Evolutionary conservation across 2,888 invertebrate species (phyloP).

Genomic region (Nomada fucata): DNA sequence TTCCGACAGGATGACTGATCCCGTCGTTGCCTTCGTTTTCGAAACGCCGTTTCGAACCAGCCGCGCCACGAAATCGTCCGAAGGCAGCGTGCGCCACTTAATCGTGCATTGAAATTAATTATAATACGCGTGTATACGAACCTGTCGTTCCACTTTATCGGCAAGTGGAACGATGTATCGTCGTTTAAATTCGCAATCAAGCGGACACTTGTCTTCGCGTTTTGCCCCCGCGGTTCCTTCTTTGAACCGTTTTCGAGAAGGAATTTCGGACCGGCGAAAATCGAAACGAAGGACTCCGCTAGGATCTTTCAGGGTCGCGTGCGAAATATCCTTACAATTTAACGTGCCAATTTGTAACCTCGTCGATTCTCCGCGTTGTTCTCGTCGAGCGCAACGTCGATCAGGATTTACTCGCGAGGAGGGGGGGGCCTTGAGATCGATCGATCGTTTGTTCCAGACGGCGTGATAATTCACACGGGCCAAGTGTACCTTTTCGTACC

Average conservation of each 20-base stretch:
- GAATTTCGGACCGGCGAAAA: background rate
- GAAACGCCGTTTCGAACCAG: background rate
- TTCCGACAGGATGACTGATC: background rate
- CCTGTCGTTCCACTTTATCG: too few relatives aligned
- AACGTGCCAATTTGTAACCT: constrained; percentile 63
- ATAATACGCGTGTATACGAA: too few relatives aligned
- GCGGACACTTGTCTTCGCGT: too few relatives aligned
- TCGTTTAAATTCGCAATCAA: too few relatives aligned
- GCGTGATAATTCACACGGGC: constrained; percentile 40
- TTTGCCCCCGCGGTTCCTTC: too few relatives aligned
- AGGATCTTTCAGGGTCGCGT: constrained; percentile 26
- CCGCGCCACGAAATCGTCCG: background rate
- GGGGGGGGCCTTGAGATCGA: constrained; percentile 46
- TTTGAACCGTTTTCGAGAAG: too few relatives aligned
- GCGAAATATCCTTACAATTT: constrained; percentile 57
- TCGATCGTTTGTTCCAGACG: constrained; percentile 49
- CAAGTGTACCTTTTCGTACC: constrained; percentile 29
- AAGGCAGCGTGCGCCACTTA: background rate
- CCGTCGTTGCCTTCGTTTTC: background rate
- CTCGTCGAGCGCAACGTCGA: constrained; percentile 43
- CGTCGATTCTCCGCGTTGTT: too few relatives aligned
- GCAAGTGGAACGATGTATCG: too few relatives aligned
- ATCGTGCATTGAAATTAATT: background rate
- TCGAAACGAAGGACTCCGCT: background rate
- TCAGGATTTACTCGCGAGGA: constrained; percentile 43